Base-by-base conservation (phyloP, 2,888 invertebrate genomes). In the Pachliopta kotzebuea region DNA sequence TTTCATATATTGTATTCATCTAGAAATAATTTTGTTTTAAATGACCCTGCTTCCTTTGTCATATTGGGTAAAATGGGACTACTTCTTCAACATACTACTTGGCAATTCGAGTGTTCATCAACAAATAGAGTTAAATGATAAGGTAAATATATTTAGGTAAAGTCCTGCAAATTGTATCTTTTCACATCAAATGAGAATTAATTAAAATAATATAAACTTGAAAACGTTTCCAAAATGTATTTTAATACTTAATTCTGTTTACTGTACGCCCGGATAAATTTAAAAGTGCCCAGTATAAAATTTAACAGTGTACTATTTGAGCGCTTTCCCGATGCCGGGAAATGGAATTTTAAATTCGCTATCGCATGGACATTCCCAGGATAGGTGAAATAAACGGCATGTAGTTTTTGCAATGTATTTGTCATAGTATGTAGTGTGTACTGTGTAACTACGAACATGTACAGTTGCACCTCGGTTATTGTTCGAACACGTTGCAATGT, bases 341-440 rank as follows among this genome's bases (percentile, higher is more conserved):
- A 87, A 88, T 87, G 84, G 86, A 87, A 88, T 88, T 87, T 88
- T 86, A 86, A 87, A 87, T 85, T 83, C 73, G 77, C 75, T 72
- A 71, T 74, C 72, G 73, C 71, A 69, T 75, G 76, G 74, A 69
- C 70, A 71, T 72, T 73, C 72, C 72, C 74, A 68, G 73, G 73
- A 71, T 74, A 71, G 75, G 74, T 76, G 72, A 78, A 80, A 81
- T 77, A 74, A 74, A 76, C 75, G 75, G 71, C 67, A 70, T 71
- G 62, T 64, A 68, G 72, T 74, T 74, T 74, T 73, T 65, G 69
- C 60, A 67, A 69, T 74, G 72, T 72, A 76, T 76, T 76, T 73
- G 56, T 64, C 60, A 64, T 37, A 60, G 55, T 26, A 55, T 55
- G 49, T 24, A 45, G 45, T n/a, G 45, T 45, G 45, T 8, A 18